Evolutionary conservation across 2,113 vertebrate genomes (phyloP), one percentile per base, ranked within the genome.

Genomic region (Tricholaema leucomelas): DNA sequence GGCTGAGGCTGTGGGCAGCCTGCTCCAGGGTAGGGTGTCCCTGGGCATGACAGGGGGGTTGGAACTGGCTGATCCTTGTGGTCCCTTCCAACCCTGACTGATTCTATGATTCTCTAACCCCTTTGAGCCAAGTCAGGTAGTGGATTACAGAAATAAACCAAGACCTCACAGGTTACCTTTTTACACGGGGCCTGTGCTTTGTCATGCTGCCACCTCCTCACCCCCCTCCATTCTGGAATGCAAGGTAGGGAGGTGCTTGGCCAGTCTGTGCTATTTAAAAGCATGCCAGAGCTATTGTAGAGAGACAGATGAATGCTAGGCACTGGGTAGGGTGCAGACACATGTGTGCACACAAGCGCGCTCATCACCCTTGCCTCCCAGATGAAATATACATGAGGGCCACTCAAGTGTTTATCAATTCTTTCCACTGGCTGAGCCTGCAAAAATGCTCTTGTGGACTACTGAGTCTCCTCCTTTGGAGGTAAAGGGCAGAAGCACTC

Each of bases 381-480:
- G 65, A 93, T 65, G 84, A 89, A 95, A 91, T 89, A 93, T 87
- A 54, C 81, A 87, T 92, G 79, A 93, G 67, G 38, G 42, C 72
- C 0, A 0, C 56, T 92, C 55, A 70, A 89, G 81, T 92, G 87
- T 90, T 95, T 92, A 89, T 82, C 78, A 94, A 21, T 92, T 92
- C 79, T 93, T 95, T 95, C 92, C 79, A 60, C 78, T 94, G 84
- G 56, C 91, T 93, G 89, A 95, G 58, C 75, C 60, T 93, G 66
- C 56, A 75, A 88, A 93, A 95, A 81, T 52, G 84, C 36, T 87
- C 36, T 60, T 50, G 56, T 61, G 80, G 80, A 80, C 92, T 92
- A 63, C 59, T 58, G 60, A 48, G 72, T 65, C 74, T 15, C 38
- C 46, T 67, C 30, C 71, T 93, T 82, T 92, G 54, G 72, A 91